These are phyloP conservation scores for Paradoxurus hermaphroditus DNA, from an alignment of 2,113 vertebrate species.

Conservation along the genomic window DNA sequence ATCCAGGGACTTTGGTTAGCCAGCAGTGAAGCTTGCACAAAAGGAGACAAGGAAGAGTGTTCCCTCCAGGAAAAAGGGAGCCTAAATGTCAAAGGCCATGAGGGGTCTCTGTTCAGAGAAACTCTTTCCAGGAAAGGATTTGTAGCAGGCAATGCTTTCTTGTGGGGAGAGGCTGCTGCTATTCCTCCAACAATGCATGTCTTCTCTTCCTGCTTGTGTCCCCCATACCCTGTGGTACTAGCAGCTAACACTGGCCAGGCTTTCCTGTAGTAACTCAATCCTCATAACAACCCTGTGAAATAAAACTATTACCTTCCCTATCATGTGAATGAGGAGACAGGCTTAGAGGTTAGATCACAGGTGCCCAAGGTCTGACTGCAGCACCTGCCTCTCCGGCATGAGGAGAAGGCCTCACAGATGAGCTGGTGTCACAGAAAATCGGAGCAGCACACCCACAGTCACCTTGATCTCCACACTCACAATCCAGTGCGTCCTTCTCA, in stretches of 20 bases:
- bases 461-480: not conserved
- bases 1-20: not conserved
- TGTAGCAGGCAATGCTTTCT: not conserved
- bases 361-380: not conserved
- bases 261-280: not conserved
- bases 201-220: not conserved
- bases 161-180: not conserved
- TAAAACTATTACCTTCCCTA: not conserved
- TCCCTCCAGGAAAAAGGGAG: not conserved
- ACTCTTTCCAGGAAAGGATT: not conserved
- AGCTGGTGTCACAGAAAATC: not conserved
- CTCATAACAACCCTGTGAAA: not conserved
- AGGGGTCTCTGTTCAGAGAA: not conserved
- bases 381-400: not conserved
- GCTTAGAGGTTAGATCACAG: not conserved
- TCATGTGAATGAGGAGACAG: not conserved
- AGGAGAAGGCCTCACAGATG: not conserved
- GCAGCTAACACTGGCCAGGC: not conserved
- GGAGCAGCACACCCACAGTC: not conserved
- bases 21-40: not conserved
- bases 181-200: not conserved
- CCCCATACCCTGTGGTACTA: rapidly evolving
- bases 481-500: not conserved
- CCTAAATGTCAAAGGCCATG: not conserved
- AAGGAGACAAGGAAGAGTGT: not conserved